phyloP scores from a whole-genome alignment of 2,888 invertebrate species.

The Tubulanus polymorphus region DNA sequence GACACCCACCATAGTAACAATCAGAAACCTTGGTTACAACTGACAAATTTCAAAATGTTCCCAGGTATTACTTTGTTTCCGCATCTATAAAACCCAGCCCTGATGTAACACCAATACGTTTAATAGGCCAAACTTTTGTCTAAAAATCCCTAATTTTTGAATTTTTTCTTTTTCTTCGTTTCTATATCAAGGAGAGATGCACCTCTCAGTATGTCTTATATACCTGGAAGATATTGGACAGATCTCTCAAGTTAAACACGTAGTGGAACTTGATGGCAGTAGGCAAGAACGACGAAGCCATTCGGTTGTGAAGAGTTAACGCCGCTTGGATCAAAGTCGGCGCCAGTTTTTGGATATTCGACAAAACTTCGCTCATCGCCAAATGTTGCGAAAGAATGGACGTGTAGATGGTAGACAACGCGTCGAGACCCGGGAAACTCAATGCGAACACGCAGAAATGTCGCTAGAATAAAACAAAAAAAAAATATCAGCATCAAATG shows the following conservation, averaged over 20 bases:
- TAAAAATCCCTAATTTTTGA: too few species aligned
- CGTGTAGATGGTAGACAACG: constrained; percentile 81
- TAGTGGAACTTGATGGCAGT: constrained; percentile 97
- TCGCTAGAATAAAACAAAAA: constrained; percentile 36
- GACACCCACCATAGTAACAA: too few species aligned
- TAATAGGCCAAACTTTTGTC: too few species aligned
- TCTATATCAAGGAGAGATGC: too few species aligned
- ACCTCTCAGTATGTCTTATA: too few species aligned
- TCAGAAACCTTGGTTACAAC: too few species aligned
- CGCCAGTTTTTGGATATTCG: constrained; percentile 66
- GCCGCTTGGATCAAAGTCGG: constrained; percentile 76
- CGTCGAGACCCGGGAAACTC: constrained; percentile 79
- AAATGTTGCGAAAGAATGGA: constrained; percentile 65
- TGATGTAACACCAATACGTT: too few species aligned
- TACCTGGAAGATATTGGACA: constrained; percentile 93
- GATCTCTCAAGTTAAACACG: constrained; percentile 89
- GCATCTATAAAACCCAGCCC: too few species aligned
- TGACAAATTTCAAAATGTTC: too few species aligned
- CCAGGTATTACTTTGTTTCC: too few species aligned
- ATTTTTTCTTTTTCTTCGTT: too few species aligned
- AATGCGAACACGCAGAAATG: constrained; percentile 56
- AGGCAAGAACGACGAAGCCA: constrained; percentile 82
- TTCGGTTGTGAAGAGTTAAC: constrained; percentile 79
- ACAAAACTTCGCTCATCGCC: constrained; percentile 74
- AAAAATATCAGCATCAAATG: not conserved